Evolutionary conservation across 1,140 invertebrate genomes (phyloP), one percentile per base, ranked within the genome.

Genomic region (Bathynomus jamesi): DNA sequence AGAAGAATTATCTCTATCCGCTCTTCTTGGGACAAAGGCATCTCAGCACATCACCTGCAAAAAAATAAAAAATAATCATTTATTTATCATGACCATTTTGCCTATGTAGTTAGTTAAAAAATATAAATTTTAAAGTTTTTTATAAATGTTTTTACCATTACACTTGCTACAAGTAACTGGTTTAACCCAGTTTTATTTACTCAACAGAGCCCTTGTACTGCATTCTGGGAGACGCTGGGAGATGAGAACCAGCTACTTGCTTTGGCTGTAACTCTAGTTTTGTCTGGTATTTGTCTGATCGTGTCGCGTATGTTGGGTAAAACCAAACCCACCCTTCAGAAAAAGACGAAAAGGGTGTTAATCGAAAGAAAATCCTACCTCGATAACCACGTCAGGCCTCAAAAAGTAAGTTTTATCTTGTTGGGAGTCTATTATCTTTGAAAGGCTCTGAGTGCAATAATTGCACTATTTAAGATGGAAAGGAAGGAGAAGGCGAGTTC

Each of bases 331-430:
- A 85, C 84, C 17, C 77, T 86, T 46, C 81, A 81, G 21, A 79
- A 83, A 28, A 84, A 84, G 75, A 82, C 84, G 73, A 83, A 83
- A 74, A 80, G 79, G 67, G 69, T 76, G n/a, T 77, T 86, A 8
- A 28, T 80, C 13, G 85, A 85, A 76, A 81, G 83, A 65, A 79
- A 80, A 71, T 82, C 84, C 27, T 84, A 82, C 79, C 82, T 86
- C 17, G 80, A 82, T 65, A 82, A 78, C 67, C 80, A 80, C 30
- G 82, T 86, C 4, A 85, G 83, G 72, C 78, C 77, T 53, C 85
- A 84, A 78, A 86, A 85, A 81, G 84, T 85, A 80, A 76, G 73
- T 65, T 10, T 13, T n/a, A 13, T 11, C 60, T 13, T 68, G 24
- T 28, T 61, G 4, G 1, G 30, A 60, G n/a, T 46, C 21, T 4